Percentiles rank a stretch among this genome's conserved stretches.
Evolutionary conservation across 2,113 vertebrate genomes (phyloP).

Genomic region (Baryphthengus martii): DNA sequence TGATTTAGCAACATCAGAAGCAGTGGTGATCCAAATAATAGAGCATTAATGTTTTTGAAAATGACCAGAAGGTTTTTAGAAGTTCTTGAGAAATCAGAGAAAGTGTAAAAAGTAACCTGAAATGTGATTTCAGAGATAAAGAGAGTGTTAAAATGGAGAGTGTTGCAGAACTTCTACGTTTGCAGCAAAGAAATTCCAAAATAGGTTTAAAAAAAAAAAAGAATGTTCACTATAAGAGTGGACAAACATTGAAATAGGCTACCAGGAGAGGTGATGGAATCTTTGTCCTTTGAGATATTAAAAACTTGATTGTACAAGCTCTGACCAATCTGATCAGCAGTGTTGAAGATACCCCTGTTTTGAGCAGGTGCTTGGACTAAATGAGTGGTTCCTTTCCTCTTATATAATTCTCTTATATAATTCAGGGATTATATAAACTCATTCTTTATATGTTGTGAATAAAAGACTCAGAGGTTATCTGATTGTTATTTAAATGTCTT

Average conservation of each 20-base stretch:
- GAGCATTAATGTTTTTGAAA: neutral
- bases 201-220: neutral
- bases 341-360: neutral
- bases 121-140: neutral
- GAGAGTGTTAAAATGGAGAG: neutral
- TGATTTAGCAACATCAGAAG: neutral
- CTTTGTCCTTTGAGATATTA: neutral
- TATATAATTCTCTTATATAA: neutral
- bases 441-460: neutral
- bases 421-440: neutral
- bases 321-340: neutral
- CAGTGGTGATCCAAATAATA: neutral
- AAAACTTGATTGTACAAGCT: neutral
- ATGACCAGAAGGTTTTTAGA: neutral
- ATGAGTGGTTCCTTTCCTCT: too few species aligned
- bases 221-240: neutral
- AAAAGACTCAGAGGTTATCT: neutral
- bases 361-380: neutral
- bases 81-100: neutral
- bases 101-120: neutral
- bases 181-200: neutral
- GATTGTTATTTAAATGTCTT: neutral
- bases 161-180: neutral
- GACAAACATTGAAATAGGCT: neutral
- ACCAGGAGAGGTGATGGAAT: neutral